Percentiles rank a stretch among this genome's conserved stretches.
Conservation (phyloP, 2,797 vertebrate genomes). For the Falco columbarius region DNA sequence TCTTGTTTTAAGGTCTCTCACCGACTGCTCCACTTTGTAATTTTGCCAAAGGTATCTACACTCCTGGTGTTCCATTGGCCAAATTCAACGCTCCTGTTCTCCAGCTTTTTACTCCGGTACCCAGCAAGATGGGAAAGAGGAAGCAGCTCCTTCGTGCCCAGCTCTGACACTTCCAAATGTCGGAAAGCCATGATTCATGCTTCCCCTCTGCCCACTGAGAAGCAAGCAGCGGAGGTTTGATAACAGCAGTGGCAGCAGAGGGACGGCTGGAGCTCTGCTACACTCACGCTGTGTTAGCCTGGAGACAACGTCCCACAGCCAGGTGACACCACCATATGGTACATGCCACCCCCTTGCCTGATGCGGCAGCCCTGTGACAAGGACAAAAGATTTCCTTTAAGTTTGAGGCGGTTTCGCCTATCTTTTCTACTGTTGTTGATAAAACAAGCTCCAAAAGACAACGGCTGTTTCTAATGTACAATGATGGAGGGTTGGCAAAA, state of each 20-base stretch:
- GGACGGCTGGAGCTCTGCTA: neutral
- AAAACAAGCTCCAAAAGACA: neutral
- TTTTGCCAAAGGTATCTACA: neutral
- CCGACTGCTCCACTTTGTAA: neutral
- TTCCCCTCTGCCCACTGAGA: neutral
- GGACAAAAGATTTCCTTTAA: neutral
- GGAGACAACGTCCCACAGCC: neutral
- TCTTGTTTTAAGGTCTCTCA: neutral
- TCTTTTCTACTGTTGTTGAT: neutral
- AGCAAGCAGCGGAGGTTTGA: neutral
- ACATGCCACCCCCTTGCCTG: neutral
- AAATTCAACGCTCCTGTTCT: neutral
- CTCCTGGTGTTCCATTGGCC: rapidly evolving
- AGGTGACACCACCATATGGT: rapidly evolving
- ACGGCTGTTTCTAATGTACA: neutral
- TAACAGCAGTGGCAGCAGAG: rapidly evolving
- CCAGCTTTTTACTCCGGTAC: neutral
- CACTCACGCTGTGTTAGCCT: rapidly evolving
- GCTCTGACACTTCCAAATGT: neutral
- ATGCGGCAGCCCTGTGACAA: neutral
- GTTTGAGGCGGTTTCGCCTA: rapidly evolving
- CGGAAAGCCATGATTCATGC: rapidly evolving
- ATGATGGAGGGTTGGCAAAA: neutral
- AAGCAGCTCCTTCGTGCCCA: slow-evolving; percentile 39
- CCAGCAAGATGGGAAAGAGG: neutral